These are phyloP conservation scores for Habropoda laboriosa DNA, from an alignment of 1,140 invertebrate species.

Conservation along the genomic window DNA sequence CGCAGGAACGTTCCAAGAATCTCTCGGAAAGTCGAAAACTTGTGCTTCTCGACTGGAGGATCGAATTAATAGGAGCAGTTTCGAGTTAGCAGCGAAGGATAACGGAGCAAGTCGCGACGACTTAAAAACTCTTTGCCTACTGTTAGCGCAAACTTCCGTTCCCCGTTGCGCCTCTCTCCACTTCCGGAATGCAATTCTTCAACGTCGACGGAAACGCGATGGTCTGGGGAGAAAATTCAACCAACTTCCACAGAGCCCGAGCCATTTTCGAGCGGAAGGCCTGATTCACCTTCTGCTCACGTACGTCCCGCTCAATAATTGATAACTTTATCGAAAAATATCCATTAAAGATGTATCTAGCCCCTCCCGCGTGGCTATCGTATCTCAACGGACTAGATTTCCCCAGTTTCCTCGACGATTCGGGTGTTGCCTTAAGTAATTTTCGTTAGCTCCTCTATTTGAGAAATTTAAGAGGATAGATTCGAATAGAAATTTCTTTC, in stretches of 20 bases:
- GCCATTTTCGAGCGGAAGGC: slow-evolving; percentile 47
- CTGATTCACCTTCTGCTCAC: slow-evolving; percentile 19
- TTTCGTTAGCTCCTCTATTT: not conserved
- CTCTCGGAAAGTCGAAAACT: not conserved
- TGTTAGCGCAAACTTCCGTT: slow-evolving; percentile 55
- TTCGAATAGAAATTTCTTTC: too few species aligned
- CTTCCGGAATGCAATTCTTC: slow-evolving; percentile 57
- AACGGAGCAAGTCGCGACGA: slow-evolving; percentile 44
- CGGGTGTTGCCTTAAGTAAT: not conserved
- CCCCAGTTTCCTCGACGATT: not conserved
- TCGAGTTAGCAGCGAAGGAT: slow-evolving; percentile 44
- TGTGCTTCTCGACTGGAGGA: slow-evolving; percentile 8
- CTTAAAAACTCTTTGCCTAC: slow-evolving; percentile 61
- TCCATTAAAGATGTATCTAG: slow-evolving; percentile 24
- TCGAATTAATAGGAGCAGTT: slow-evolving; percentile 57
- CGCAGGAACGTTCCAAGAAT: not conserved
- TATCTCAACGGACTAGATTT: slow-evolving; percentile 13
- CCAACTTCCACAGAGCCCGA: slow-evolving; percentile 40
- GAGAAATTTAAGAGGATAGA: not conserved
- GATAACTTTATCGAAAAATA: slow-evolving; percentile 40
- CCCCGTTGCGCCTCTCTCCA: not conserved
- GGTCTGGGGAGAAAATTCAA: slow-evolving; percentile 47
- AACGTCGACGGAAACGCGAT: slow-evolving; percentile 63
- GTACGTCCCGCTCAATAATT: slow-evolving; percentile 44
- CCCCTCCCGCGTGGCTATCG: not conserved